Percentiles rank a stretch among this genome's conserved stretches.
Evolutionary conservation across 2,888 invertebrate species (phyloP).

Genomic region (Nephrotoma guestfalica): DNA sequence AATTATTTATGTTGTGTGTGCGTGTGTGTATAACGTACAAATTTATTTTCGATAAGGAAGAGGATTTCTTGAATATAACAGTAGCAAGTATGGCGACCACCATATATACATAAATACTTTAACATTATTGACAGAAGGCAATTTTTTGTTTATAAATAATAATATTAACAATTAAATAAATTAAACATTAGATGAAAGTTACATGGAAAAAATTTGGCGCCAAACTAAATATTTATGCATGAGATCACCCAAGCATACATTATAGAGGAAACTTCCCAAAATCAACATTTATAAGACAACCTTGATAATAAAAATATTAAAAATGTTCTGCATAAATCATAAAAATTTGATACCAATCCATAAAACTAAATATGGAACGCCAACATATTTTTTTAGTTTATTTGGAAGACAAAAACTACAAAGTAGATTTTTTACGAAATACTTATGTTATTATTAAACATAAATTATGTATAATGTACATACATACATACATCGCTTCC

Average conservation of each 20-base stretch:
- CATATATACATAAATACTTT: not conserved
- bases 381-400: not conserved
- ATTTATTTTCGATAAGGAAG: not conserved
- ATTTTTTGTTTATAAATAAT: not conserved
- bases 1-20: not conserved
- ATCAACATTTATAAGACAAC: not conserved
- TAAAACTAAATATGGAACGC: not conserved
- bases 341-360: not conserved
- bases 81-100: not conserved
- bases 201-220: not conserved
- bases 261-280: not conserved
- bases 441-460: not conserved
- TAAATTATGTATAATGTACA: not conserved
- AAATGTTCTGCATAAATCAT: not conserved
- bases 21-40: not conserved
- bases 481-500: not conserved
- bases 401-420: not conserved
- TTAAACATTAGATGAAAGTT: not conserved
- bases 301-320: not conserved
- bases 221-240: not conserved
- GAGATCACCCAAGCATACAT: not conserved
- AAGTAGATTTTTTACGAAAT: not conserved
- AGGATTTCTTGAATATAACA: not conserved
- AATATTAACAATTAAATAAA: not conserved
- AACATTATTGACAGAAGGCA: not conserved